phyloP scores from a whole-genome alignment of 2,888 invertebrate species.

The Diarsia brunnea region DNA sequence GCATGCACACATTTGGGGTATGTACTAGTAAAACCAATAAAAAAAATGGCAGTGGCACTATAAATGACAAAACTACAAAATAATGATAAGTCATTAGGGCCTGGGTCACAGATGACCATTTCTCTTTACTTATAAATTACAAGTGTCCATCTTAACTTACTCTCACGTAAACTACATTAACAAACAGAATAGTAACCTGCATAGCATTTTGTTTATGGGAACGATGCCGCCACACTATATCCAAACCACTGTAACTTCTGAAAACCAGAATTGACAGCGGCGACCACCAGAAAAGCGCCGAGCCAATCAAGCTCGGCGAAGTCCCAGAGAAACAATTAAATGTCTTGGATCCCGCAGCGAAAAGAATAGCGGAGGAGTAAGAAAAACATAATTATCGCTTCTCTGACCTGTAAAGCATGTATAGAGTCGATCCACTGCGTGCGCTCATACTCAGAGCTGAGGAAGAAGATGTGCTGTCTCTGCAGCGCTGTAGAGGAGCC shows the following conservation, averaged over 20 bases:
- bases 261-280: no score
- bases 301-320: no score
- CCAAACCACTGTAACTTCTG: no score
- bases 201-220: no score
- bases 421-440: constrained; percentile 98
- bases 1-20: background rate
- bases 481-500: constrained; percentile 88
- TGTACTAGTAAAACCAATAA: background rate
- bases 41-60: background rate
- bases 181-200: background rate
- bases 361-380: no score
- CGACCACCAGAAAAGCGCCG: no score
- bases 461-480: constrained; percentile 95
- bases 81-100: background rate
- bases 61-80: background rate
- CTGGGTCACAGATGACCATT: background rate
- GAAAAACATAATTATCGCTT: no score
- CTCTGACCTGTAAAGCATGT: constrained; percentile 93
- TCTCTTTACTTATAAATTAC: background rate
- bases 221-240: no score
- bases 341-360: no score
- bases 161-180: background rate
- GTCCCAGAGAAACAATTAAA: no score
- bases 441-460: constrained; percentile 98
- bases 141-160: no score